Evolutionary conservation across 2,797 vertebrate species (phyloP).

Genomic region (Lepus oiostolus): DNA sequence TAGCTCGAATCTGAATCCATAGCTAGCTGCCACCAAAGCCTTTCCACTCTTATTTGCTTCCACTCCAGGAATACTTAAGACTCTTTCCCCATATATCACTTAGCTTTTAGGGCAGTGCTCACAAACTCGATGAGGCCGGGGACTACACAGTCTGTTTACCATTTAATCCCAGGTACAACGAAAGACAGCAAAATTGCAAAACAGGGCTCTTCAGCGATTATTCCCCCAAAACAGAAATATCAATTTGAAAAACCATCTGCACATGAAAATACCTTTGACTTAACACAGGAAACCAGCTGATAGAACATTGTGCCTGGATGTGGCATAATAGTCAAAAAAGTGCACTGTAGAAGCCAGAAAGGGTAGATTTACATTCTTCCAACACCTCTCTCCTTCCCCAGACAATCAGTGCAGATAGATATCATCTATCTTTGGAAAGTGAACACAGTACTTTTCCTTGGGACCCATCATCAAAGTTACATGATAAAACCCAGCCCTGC

Average conservation of each 20-base stretch:
- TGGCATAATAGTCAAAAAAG: not conserved
- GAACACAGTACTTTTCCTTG: not conserved
- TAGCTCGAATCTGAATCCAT: not conserved
- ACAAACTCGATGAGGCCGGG: not conserved
- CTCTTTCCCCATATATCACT: not conserved
- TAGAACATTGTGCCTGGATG: not conserved
- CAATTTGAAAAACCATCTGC: not conserved
- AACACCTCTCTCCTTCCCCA: not conserved
- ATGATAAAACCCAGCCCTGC: not conserved
- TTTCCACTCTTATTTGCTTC: not conserved
- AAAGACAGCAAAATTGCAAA: not conserved
- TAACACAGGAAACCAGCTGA: not conserved
- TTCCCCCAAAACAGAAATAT: not conserved
- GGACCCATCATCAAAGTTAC: not conserved
- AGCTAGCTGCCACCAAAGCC: not conserved
- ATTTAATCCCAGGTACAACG: not conserved
- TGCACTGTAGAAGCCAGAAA: not conserved
- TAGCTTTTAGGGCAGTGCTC: not conserved
- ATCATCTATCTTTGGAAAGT: not conserved
- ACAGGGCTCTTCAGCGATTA: not conserved
- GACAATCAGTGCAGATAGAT: not conserved
- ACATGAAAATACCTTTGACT: not conserved
- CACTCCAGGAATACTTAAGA: not conserved
- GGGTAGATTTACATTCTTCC: not conserved
- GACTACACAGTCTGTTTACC: not conserved